phyloP scores from a whole-genome alignment of 2,113 vertebrate species.

The Prunella fulvescens region DNA sequence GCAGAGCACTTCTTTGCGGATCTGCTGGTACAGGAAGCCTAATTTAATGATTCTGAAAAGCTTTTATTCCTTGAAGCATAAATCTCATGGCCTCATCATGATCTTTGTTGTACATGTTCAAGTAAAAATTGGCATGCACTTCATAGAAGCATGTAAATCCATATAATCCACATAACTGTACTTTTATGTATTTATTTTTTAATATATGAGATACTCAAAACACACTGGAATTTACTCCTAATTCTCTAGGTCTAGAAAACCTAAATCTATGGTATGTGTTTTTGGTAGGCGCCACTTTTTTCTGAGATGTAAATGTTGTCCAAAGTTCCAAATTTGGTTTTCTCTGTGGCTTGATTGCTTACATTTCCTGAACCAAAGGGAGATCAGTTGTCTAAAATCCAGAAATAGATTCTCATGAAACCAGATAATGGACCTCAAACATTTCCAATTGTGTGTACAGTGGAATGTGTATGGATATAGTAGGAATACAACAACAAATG shows the following conservation, averaged over 20 bases:
- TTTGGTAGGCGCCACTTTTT: background rate
- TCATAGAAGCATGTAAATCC: background rate
- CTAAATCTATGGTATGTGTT: background rate
- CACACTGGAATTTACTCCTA: background rate
- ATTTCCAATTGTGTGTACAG: background rate
- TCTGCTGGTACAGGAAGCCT: background rate
- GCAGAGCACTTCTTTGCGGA: background rate
- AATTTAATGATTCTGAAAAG: background rate
- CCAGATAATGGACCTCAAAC: background rate
- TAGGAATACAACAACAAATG: background rate
- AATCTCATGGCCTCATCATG: background rate
- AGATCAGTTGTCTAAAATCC: background rate
- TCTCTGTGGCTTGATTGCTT: background rate
- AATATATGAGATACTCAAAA: background rate
- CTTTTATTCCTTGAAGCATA: background rate
- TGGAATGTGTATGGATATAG: background rate
- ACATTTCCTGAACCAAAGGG: background rate
- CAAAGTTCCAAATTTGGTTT: background rate
- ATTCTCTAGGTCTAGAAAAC: background rate
- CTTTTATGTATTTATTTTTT: background rate
- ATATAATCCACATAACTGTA: background rate
- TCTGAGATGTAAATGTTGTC: background rate
- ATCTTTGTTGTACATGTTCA: background rate
- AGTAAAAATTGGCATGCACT: background rate
- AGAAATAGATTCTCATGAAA: background rate